Base-by-base conservation (phyloP, 2,113 vertebrate genomes). In the Cettia cetti region DNA sequence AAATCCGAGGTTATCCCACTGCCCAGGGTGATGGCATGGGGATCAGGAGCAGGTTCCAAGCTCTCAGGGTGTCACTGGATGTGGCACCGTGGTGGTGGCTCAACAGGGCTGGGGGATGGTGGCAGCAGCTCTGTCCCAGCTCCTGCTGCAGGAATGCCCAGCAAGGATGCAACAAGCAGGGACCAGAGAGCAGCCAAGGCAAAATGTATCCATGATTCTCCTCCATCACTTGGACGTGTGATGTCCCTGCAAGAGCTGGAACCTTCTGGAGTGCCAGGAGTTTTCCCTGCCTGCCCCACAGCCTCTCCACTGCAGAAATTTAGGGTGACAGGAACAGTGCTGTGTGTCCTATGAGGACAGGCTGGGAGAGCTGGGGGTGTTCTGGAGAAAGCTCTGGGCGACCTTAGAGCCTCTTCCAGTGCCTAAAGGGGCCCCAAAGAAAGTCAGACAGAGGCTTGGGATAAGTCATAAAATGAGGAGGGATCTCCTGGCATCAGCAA, bases 11-110 rank as follows among this genome's bases (percentile, higher is more conserved):
- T 72, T 35, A 33, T 56, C 24, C 64, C 52, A 31, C 53, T 31
- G 54, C 31, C 3, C 19, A 50, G 15, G 19, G 2, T 27, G 82
- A 11, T 0, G 3, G 35, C 44, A 6, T 7, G 0, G 4, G 5
- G 28, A 33, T 23, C 9, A 1, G 21, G 8, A 71, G 16, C 42
- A 15, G 1, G 21, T 20, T 4, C 23, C 37, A 42, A 66, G 65
- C n/a, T 69, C 54, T 44, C 35, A 7, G 13, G 23, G 15, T 39
- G 13, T 6, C 15, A 6, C 6, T 21, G 39, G 42, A 20, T 53
- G 33, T 26, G 35, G 31, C 52, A 35, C 8, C 0, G 0, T 28
- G 50, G 10, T 31, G 13, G n/a, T 16, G 40, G 57, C 57, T 42
- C 52, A 6, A 1, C 30, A 45, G 78, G 71, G 26, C 13, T 28